These are phyloP conservation scores for Euschistus heros DNA, from an alignment of 1,140 invertebrate species.

Conservation along the genomic window DNA sequence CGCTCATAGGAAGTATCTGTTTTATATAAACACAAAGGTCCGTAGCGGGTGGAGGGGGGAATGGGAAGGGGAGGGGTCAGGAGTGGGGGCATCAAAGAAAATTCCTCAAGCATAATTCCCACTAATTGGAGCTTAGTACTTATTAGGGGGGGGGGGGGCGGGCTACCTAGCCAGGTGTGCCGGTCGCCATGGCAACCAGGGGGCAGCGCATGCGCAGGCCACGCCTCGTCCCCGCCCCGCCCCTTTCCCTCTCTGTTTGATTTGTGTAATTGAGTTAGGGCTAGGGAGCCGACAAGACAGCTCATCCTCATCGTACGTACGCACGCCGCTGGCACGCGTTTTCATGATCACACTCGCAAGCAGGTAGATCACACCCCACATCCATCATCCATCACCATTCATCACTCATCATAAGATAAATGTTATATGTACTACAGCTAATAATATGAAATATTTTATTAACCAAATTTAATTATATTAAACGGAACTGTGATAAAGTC, in stretches of 20 bases:
- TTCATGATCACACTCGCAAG: background rate
- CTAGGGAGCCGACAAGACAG: background rate
- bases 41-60: background rate
- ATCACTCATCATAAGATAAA: background rate
- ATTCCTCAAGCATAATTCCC: constrained; percentile 9
- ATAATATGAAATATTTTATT: background rate
- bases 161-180: constrained; percentile 5
- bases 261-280: constrained; percentile 9
- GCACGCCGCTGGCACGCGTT: background rate
- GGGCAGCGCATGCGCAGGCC: background rate
- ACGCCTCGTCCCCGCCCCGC: background rate
- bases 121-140: constrained; percentile 9
- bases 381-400: background rate
- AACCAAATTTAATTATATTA: too few species aligned
- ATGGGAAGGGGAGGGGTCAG: background rate
- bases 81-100: background rate
- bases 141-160: background rate
- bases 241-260: constrained; percentile 2
- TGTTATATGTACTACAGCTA: background rate
- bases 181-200: background rate
- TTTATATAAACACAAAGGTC: too few species aligned
- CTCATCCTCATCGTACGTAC: background rate
- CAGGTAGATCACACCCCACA: background rate
- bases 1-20: too few species aligned
- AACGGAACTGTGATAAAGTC: too few species aligned